phyloP scores from a whole-genome alignment of 92 coral and sea anemone genomes.

The Phymanthus crucifer region DNA sequence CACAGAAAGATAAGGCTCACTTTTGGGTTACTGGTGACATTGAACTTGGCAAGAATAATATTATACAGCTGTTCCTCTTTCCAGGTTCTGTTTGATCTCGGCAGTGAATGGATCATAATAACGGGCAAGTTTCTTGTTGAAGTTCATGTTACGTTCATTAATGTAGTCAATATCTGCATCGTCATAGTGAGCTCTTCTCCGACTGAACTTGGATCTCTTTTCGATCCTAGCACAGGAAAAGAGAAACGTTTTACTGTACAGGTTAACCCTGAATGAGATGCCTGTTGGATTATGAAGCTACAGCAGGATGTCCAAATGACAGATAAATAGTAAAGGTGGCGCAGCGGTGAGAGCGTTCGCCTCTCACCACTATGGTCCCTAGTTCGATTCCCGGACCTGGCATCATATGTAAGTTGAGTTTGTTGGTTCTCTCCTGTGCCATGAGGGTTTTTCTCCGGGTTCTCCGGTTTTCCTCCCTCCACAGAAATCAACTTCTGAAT shows the following conservation, averaged over 20 bases:
- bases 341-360: no score
- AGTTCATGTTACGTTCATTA: constrained; percentile 98
- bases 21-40: not conserved
- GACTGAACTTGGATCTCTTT: constrained; percentile 89
- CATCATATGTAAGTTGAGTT: no score
- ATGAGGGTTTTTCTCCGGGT: no score
- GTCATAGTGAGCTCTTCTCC: constrained; percentile 89
- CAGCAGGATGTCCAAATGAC: no score
- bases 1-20: not conserved
- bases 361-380: no score
- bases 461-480: no score
- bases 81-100: constrained; percentile 96
- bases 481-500: no score
- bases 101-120: constrained; percentile 97
- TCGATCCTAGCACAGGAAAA: constrained; percentile 58
- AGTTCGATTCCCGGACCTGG: no score
- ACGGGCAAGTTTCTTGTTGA: constrained; percentile 96
- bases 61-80: constrained; percentile 97
- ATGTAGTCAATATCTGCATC: constrained; percentile 98
- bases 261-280: no score
- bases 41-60: not conserved
- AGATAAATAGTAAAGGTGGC: no score
- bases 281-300: no score
- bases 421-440: no score
- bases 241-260: not conserved